Evolutionary conservation across 2,888 invertebrate genomes (phyloP), one percentile per base, ranked within the genome.

Genomic region (Argynnis bischoffii): DNA sequence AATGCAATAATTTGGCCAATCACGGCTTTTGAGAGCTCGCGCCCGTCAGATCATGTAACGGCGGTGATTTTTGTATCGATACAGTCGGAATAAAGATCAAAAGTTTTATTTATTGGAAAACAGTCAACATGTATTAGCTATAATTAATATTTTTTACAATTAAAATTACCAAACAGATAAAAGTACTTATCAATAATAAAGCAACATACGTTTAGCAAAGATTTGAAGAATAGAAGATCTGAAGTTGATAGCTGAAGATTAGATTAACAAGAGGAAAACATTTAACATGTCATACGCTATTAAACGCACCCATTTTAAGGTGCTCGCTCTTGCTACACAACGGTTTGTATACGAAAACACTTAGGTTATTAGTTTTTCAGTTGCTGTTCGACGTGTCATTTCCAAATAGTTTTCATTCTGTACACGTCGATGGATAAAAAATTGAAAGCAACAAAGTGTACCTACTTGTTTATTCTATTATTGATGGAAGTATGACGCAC

Each of bases 1-100:
- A 35, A 53, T 57, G 6, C 63, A 55, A 53, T 71, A 66, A 71
- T 64, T 71, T 66, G 53, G 48, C 50, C 59, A 69, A 69, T 69
- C 54, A 64, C 61, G n/a, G 26, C 55, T 35, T 48, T 55, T 55
- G 35, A 31, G 16, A 41, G 51, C 51, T 35, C 13, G 51, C 35
- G 59, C 26, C 48, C 48, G 16, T 13, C 48, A 59, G 59, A 59
- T 48, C 26, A 31, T 59, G n/a, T 57, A 57, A 47, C 46, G n/a
- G 46, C 46, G 3, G 47, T 46, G n/a, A 48, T 48, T 59, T 59
- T 59, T 59, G 16, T 59, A 48, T 48, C n/a, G 6, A 48, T 48
- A 31, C 16, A 59, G n/a, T 26, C n/a, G 13, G 48, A 48, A 59
- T 41, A 41, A 11, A 41, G 35, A 41, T n/a, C 48, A 59, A 16